Conservation (phyloP, 2,888 invertebrate genomes). For the Lochmaea crataegi region DNA sequence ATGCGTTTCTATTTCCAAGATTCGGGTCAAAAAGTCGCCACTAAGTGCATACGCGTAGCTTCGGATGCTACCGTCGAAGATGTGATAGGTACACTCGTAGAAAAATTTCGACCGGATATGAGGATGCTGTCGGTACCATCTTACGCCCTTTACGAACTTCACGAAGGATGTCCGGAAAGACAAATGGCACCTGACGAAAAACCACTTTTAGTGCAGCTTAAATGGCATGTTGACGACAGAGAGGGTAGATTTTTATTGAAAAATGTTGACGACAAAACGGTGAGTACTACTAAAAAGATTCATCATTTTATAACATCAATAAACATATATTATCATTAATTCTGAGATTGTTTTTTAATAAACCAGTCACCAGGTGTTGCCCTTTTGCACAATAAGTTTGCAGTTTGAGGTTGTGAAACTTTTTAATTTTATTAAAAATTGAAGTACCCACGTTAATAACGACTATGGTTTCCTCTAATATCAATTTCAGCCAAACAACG, state of each 20-base stretch:
- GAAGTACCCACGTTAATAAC: too few species aligned
- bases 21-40: slow-evolving; percentile 97
- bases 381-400: too few species aligned
- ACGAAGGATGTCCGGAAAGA: slow-evolving; percentile 80
- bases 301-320: background rate
- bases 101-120: slow-evolving; percentile 99
- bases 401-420: too few species aligned
- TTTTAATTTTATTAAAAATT: too few species aligned
- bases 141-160: slow-evolving; percentile 80
- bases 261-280: slow-evolving; percentile 87
- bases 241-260: slow-evolving; percentile 97
- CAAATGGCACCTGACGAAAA: slow-evolving; percentile 91
- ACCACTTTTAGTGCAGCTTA: slow-evolving; percentile 95
- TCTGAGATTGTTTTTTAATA: too few species aligned
- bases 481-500: too few species aligned
- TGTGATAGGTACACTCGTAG: slow-evolving; percentile 96
- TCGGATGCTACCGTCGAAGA: slow-evolving; percentile 96
- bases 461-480: too few species aligned
- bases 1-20: slow-evolving; percentile 99
- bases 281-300: slow-evolving; percentile 54
- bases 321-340: too few species aligned
- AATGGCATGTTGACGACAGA: slow-evolving; percentile 99
- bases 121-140: slow-evolving; percentile 87
- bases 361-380: too few species aligned
- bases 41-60: slow-evolving; percentile 98